Evolutionary conservation across 2,888 invertebrate species (phyloP).

Genomic region (Synergus laeviventris): DNA sequence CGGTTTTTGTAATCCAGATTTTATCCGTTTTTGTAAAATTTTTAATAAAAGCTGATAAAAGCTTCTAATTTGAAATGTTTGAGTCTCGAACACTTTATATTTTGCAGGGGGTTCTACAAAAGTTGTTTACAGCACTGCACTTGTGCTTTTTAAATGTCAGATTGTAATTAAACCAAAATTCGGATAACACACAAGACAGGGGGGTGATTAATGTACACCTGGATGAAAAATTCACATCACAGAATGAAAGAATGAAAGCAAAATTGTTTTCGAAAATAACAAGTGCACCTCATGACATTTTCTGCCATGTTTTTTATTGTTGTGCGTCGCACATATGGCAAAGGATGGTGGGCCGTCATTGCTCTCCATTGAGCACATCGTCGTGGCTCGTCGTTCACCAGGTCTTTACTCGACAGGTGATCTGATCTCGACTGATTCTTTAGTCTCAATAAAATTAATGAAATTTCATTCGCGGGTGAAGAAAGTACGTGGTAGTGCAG

Average conservation of each 20-base stretch:
- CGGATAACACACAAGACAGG: not conserved
- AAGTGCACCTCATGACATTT: not conserved
- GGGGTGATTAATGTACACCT: not conserved
- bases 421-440: not conserved
- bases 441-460: conserved; percentile 22
- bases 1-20: too few species aligned
- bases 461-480: conserved; percentile 20
- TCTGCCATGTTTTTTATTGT: not conserved
- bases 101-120: too few species aligned
- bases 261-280: not conserved
- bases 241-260: not conserved
- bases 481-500: too few species aligned
- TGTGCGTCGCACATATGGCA: conserved; percentile 69
- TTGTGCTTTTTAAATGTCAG: not conserved
- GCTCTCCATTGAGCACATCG: conserved; percentile 43
- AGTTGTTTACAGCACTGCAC: not conserved
- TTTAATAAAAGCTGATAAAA: too few species aligned
- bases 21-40: too few species aligned
- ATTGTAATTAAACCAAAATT: not conserved
- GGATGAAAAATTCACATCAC: not conserved
- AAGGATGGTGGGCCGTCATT: conserved; percentile 69
- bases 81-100: too few species aligned
- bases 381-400: not conserved
- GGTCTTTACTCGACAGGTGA: not conserved
- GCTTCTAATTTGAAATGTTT: too few species aligned